phyloP scores from a whole-genome alignment of 2,113 vertebrate species.

The Neolamprologus kungweensis region DNA sequence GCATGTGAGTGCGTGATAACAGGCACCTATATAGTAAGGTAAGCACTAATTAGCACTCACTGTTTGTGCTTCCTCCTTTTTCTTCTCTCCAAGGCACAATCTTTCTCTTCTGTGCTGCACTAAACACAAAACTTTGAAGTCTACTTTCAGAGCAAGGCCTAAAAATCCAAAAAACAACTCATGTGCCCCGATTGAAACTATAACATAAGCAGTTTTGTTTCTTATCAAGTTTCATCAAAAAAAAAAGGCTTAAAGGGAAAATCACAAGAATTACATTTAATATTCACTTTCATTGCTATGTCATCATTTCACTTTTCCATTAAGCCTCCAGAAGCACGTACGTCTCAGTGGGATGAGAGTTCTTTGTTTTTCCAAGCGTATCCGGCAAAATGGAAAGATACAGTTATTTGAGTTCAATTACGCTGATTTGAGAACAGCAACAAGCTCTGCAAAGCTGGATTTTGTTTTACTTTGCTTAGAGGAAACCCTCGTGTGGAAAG shows the following conservation, averaged over 20 bases:
- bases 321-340: not conserved
- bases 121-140: constrained; percentile 12
- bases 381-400: not conserved
- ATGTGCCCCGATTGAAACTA: not conserved
- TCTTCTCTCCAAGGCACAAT: not conserved
- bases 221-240: not conserved
- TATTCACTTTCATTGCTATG: not conserved
- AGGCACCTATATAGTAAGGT: not conserved
- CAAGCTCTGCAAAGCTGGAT: not conserved
- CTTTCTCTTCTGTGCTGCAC: not conserved
- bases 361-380: not conserved
- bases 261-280: not conserved
- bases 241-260: not conserved
- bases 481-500: not conserved
- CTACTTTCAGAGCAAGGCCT: not conserved
- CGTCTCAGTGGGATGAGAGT: not conserved
- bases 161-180: not conserved
- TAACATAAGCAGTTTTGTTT: not conserved
- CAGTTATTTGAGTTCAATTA: not conserved
- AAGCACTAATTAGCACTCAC: constrained; percentile 11
- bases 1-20: not conserved
- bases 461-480: not conserved
- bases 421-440: not conserved
- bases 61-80: not conserved
- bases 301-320: not conserved